Evolutionary conservation across 2,888 invertebrate species (phyloP), one percentile per base, ranked within the genome.

Genomic region (Plutella xylostella): DNA sequence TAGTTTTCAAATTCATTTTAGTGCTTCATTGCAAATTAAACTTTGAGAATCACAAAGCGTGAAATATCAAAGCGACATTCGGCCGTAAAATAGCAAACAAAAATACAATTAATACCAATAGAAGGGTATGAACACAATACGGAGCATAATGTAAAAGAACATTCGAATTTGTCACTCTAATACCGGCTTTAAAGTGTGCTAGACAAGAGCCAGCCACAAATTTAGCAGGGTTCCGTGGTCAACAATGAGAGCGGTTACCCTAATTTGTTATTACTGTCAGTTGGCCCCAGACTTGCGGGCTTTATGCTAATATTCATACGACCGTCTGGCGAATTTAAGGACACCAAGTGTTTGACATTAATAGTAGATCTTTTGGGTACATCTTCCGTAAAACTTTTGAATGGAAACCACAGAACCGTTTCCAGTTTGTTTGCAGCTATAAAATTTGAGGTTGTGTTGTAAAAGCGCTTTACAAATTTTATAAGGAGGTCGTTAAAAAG

Each of bases 181-280:
- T 25, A 14, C 1, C 22, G 11, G n/a, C 37, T n/a, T 3, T 20
- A 11, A 12, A 18, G 3, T 3, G n/a, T 18, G 18, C 12, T 11
- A 18, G 17, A 37, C 20, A 37, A 37, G 37, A 37, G 4, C 7
- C 11, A 12, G 12, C 12, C 9, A 9, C n/a, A 17, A 31, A 42
- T 20, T 30, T 20, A 19, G 11, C 40, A 14, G 33, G 15, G 22
- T 21, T 15, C 20, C 52, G 56, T 54, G 57, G 65, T 60, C 65
- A 64, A 58, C 59, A 58, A 42, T 67, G 55, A 59, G 63, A 54
- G 55, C 59, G 64, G 64, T 65, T 68, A 78, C 77, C 79, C 78
- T 76, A 75, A 77, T 76, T 77, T 74, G 74, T 75, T 72, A 72
- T 67, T 68, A 65, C 67, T 72, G 72, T 63, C 72, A 67, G 57